Evolutionary conservation across 1,140 invertebrate genomes (phyloP), one percentile per base, ranked within the genome.

Genomic region (Dendrolimus kikuchii): DNA sequence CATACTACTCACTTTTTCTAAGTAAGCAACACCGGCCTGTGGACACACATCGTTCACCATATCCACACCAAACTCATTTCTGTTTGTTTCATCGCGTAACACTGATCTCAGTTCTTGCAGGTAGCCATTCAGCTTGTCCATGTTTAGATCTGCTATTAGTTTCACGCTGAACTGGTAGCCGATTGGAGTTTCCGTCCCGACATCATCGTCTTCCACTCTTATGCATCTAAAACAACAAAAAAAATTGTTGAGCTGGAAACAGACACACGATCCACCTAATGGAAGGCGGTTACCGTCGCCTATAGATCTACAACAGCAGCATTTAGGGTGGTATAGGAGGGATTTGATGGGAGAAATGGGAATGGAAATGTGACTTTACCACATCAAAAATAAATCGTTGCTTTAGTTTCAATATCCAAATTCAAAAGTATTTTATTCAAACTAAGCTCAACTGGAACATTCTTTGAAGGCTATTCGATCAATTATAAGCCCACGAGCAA

Each of bases 91-190:
- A 3, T 55, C 53, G 0, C 57, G 41, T n/a, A 68, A 8, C 23
- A 77, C 23, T 2, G 46, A 55, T 2, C 49, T 53, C 42, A 81
- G 42, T 6, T 69, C 71, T 0, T 44, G 51, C 41, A 85, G 61
- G 43, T 78, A 64, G 5, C 43, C 48, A 5, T 63, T 42, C 42
- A 85, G 50, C 5, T 53, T 66, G 7, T 59, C 55, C 5, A 51
- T 7, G 0, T 60, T 64, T 7, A 86, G 59, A 52, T 88, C 85
- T 2, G 72, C 61, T 4, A 71, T 46, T 10, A 88, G 58, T 52
- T 70, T 64, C 53, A 77, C 75, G 38, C 75, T 78, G 48, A 88
- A 68, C 48, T 77, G 73, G 66, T 79, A 86, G 10, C 83, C 85
- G 0, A 66, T 55, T 2, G 75, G 74, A 3, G 60, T 49, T 5